Percentiles rank a stretch among this genome's conserved stretches.
phyloP scores from a whole-genome alignment of 2,888 invertebrate genomes.

The Bruchidius siliquastri region DNA sequence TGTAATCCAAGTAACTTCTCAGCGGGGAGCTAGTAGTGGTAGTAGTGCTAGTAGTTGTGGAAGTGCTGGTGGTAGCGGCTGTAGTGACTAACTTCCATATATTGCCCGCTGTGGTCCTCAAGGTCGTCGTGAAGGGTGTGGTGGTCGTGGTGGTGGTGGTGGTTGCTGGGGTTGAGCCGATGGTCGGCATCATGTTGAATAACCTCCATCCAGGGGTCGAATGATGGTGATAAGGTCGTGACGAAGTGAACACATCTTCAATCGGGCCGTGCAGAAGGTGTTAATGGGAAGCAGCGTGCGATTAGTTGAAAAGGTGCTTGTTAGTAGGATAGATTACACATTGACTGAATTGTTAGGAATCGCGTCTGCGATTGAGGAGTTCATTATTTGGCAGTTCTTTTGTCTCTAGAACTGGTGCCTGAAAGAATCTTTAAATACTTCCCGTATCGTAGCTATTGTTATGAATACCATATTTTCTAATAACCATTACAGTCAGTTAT shows the following conservation, averaged over 20 bases:
- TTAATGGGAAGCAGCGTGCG: not conserved
- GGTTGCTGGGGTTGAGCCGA: slow-evolving; percentile 30
- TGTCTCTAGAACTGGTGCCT: no score
- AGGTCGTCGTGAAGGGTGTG: slow-evolving; percentile 19
- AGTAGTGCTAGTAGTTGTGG: slow-evolving; percentile 13
- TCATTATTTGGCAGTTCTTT: no score
- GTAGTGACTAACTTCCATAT: slow-evolving; percentile 45
- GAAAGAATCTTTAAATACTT: no score
- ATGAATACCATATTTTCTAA: no score
- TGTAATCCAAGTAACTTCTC: slow-evolving; percentile 44
- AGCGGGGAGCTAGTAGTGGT: slow-evolving; percentile 14
- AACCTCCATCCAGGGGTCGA: slow-evolving; percentile 29
- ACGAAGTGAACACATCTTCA: slow-evolving; percentile 33
- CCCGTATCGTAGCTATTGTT: no score
- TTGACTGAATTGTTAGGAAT: no score
- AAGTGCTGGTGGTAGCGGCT: slow-evolving; percentile 15
- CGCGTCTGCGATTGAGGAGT: no score
- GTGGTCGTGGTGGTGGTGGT: slow-evolving; percentile 30
- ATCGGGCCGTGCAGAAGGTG: not conserved
- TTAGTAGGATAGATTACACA: not conserved
- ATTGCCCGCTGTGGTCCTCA: slow-evolving; percentile 38
- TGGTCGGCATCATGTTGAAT: slow-evolving; percentile 29
- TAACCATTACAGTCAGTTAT: no score
- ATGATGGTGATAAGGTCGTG: slow-evolving; percentile 34
- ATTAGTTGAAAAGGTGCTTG: not conserved